phyloP scores from a whole-genome alignment of 2,888 invertebrate species.

The Tenthredo notha region DNA sequence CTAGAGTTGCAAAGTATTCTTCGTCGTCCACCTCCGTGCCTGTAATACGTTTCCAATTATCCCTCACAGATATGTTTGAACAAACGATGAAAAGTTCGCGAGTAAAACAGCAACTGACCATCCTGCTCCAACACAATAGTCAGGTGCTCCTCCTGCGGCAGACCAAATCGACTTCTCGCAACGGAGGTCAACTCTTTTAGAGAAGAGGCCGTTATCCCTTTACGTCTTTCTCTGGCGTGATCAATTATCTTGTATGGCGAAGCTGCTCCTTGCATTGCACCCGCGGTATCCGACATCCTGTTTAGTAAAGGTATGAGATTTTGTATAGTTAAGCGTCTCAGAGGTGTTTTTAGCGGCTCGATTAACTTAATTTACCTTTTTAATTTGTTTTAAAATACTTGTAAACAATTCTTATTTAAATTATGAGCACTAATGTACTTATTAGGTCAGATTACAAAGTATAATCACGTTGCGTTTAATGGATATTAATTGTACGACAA shows the following conservation, averaged over 20 bases:
- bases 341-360: not conserved
- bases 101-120: conserved; percentile 76
- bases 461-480: not conserved
- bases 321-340: not conserved
- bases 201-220: conserved; percentile 90
- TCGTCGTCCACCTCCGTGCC: conserved; percentile 97
- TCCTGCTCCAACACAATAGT: conserved; percentile 94
- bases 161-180: conserved; percentile 87
- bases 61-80: not conserved
- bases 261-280: conserved; percentile 72
- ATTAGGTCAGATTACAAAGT: not conserved
- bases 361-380: not conserved
- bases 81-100: not conserved
- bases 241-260: conserved; percentile 91
- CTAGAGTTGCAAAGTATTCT: conserved; percentile 95
- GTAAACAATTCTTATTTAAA: not conserved
- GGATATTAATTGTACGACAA: not conserved
- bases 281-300: conserved; percentile 63
- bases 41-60: conserved; percentile 53
- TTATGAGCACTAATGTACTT: not conserved
- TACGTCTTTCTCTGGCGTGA: conserved; percentile 88
- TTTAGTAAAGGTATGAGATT: not conserved
- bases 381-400: not conserved
- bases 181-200: conserved; percentile 88
- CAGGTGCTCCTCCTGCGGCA: conserved; percentile 82